Base-by-base conservation (phyloP, 2,797 vertebrate species). In the Phoxinus dragarum region DNA sequence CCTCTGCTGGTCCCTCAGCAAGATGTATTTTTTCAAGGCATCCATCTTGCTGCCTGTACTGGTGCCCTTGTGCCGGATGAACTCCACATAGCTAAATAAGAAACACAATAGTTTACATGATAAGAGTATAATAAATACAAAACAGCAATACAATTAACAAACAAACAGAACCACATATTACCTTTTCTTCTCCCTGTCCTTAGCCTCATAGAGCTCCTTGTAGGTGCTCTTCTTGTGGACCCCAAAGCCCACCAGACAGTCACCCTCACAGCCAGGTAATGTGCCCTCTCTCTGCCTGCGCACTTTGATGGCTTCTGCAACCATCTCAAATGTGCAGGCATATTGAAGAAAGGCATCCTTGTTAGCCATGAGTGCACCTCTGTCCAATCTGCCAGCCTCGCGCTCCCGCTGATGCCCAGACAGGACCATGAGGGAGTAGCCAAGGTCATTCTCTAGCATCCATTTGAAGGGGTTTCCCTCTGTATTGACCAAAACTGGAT, bases 401-500 rank as follows among this genome's bases (percentile, higher is more conserved):
- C 16, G 47, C 67, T 71, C 80, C 49, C 34, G 6, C 67, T 71
- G 67, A 71, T 81, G 80, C 12, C 47, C 66, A 71, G 44, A 54
- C 8, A 69, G 21, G 34, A 81, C 16, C 67, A 82, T 59, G 47
- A 72, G 34, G 38, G 67, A 72, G 36, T 72, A 81, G 2, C 67
- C 80, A 40, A 81, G 10, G 36, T 81, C 67, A 31, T 81, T 81
- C 4, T 59, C 49, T 0, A 81, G 67, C 12, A 81, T 1, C 23
- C 80, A 71, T 5, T 72, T 72, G 17, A 59, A 72, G n/a, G n/a
- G n/a, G 27, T 82, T 23, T 59, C 14, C 23, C 36, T 5, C 67
- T 81, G 21, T 81, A 71, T 2, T 82, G 80, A 3, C 80, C 80
- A n/a, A 59, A 82, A 82, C 68, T 72, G 36, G 52, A 82, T 14